Evolutionary conservation across 2,888 invertebrate genomes (phyloP), one percentile per base, ranked within the genome.

Genomic region (Eupithecia insigniata): DNA sequence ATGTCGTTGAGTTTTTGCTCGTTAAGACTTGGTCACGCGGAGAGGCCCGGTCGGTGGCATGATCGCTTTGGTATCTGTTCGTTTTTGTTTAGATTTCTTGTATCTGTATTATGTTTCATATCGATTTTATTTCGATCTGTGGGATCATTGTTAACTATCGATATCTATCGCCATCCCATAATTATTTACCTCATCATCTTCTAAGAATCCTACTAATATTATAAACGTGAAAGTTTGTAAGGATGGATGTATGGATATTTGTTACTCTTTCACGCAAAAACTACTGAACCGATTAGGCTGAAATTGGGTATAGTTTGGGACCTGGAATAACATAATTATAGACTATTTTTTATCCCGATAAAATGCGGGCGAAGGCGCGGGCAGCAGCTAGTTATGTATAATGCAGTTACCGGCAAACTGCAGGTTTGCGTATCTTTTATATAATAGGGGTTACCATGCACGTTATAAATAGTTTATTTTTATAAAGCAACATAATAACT

Each of bases 1-100:
- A 87, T 90, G 90, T 89, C 87, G 88, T 85, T 86, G 84, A 85
- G 87, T 92, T 93, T 93, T 93, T 93, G 92, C 92, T 92, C 90
- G 91, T 92, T 92, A 91, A 84, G 89, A 85, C 82, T 86, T 89
- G 87, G 90, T 92, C 91, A 92, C 91, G 90, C 85, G 84, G 80
- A 83, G 89, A 85, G 91, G 90, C 91, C 88, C 85, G 84, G 1
- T 55, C 55, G 84, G 81, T 80, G 83, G 87, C 86, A 80, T 82
- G 83, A 88, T 86, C 81, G 79, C 83, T 84, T 72, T 68, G 68
- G 58, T 72, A 75, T 74, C 66, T 69, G 71, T 75, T 69, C 70
- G 74, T 75, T 78, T 76, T 79, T 74, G 66, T 64, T 71, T 71
- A 67, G 74, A 73, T 78, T 70, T 71, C 71, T 70, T 71, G 72